phyloP scores from a whole-genome alignment of 2,113 vertebrate species.

The Hymenochirus boettgeri region DNA sequence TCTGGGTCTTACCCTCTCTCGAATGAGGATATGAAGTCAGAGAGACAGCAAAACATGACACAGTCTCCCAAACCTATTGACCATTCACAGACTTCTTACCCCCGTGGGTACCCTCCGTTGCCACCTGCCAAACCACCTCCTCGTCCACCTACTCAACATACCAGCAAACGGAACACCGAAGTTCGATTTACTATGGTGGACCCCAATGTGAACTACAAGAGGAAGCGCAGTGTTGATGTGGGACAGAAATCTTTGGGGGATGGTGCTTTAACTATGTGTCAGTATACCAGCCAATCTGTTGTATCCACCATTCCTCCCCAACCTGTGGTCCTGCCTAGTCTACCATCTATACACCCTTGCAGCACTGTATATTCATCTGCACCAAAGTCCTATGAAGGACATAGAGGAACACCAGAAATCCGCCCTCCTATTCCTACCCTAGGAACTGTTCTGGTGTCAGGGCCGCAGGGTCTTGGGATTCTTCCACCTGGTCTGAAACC shows the following conservation, averaged over 20 bases:
- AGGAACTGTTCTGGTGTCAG: conserved; percentile 43
- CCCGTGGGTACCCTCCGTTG: conserved; percentile 43
- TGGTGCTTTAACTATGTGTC: conserved; percentile 19
- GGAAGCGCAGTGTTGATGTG: conserved; percentile 52
- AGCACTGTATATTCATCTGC: conserved; percentile 11
- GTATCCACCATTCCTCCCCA: conserved; percentile 51
- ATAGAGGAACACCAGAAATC: conserved; percentile 10
- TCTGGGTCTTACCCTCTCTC: conserved; percentile 51
- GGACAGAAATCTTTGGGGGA: conserved; percentile 25
- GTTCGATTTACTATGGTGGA: conserved; percentile 51
- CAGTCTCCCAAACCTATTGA: conserved; percentile 20
- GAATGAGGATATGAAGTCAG: conserved; percentile 28
- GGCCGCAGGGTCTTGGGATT: conserved; percentile 44
- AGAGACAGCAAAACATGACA: not conserved
- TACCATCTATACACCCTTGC: conserved; percentile 16
- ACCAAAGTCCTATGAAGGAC: conserved; percentile 6
- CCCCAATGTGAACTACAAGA: conserved; percentile 45
- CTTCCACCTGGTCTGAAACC: conserved; percentile 52
- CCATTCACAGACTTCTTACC: conserved; percentile 14
- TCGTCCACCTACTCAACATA: conserved; percentile 42
- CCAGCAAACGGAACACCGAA: conserved; percentile 43
- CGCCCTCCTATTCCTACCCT: conserved; percentile 25
- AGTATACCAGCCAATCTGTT: conserved; percentile 44
- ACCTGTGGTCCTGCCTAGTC: conserved; percentile 48
- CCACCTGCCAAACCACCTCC: conserved; percentile 29